Conservation (phyloP, 1,140 invertebrate species). For the Trigoniulus corallinus region DNA sequence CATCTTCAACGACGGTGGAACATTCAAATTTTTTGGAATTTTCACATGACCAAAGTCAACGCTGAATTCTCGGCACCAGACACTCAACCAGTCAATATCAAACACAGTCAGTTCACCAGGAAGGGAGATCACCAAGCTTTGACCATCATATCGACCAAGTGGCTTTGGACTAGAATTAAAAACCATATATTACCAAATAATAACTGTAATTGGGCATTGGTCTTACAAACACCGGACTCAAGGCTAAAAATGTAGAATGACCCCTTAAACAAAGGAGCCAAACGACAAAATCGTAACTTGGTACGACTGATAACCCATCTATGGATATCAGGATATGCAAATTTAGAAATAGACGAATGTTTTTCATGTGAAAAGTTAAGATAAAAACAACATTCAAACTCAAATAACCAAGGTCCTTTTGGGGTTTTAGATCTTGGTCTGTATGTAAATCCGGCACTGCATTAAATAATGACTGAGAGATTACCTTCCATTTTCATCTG, state of each 20-base stretch:
- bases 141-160: slow-evolving; percentile 55
- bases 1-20: slow-evolving; percentile 82
- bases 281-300: too few species aligned
- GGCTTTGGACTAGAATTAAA: slow-evolving; percentile 31
- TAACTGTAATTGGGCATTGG: too few species aligned
- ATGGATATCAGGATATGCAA: too few species aligned
- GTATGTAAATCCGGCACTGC: background rate
- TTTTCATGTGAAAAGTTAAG: too few species aligned
- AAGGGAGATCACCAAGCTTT: slow-evolving; percentile 69
- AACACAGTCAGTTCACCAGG: slow-evolving; percentile 62
- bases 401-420: too few species aligned
- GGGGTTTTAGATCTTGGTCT: too few species aligned
- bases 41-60: slow-evolving; percentile 76
- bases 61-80: slow-evolving; percentile 74
- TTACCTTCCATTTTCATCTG: slow-evolving; percentile 71
- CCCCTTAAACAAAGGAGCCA: too few species aligned
- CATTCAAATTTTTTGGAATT: slow-evolving; percentile 53
- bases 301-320: too few species aligned
- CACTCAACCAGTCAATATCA: slow-evolving; percentile 68
- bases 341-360: too few species aligned
- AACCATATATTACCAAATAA: background rate
- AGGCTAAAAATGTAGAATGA: too few species aligned
- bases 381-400: too few species aligned
- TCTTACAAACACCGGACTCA: too few species aligned
- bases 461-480: background rate